Evolutionary conservation across 2,888 invertebrate genomes (phyloP).

Genomic region (Colletes collaris): DNA sequence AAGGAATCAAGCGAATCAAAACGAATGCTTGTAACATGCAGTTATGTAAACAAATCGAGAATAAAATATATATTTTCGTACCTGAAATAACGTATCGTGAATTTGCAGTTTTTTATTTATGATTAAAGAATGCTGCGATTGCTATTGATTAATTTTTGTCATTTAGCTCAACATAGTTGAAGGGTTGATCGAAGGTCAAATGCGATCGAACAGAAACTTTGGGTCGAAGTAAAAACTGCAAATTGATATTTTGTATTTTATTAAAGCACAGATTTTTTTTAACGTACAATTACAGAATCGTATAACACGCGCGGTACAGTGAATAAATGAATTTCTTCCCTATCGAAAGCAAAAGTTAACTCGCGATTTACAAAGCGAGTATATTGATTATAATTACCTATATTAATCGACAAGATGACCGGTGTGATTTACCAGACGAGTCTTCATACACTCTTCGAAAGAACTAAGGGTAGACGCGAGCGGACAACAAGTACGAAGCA

Average conservation of each 20-base stretch:
- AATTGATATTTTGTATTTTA: constrained; percentile 54
- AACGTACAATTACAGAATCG: constrained; percentile 52
- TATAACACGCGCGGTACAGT: constrained; percentile 39
- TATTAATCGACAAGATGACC: not conserved
- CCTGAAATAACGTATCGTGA: constrained; percentile 25
- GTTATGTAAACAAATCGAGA: constrained; percentile 35
- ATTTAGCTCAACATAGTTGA: too few species aligned
- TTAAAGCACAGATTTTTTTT: constrained; percentile 76
- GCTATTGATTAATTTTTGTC: too few species aligned
- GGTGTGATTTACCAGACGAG: constrained; percentile 4
- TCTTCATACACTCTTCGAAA: not conserved
- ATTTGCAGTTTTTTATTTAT: constrained; percentile 1
- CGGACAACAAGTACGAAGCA: not conserved
- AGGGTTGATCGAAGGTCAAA: not conserved
- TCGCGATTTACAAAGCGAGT: constrained; percentile 39
- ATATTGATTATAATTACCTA: constrained; percentile 26
- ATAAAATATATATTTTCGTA: constrained; percentile 56
- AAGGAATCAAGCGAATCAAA: not conserved
- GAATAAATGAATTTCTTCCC: constrained; percentile 28
- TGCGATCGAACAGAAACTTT: not conserved
- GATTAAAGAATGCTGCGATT: not conserved
- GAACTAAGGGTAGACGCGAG: not conserved
- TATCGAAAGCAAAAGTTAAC: constrained; percentile 21
- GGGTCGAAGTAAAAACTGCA: constrained; percentile 12
- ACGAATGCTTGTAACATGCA: constrained; percentile 3